Conservation (phyloP, 2,113 vertebrate genomes). For the Atherinomorus stipes region DNA sequence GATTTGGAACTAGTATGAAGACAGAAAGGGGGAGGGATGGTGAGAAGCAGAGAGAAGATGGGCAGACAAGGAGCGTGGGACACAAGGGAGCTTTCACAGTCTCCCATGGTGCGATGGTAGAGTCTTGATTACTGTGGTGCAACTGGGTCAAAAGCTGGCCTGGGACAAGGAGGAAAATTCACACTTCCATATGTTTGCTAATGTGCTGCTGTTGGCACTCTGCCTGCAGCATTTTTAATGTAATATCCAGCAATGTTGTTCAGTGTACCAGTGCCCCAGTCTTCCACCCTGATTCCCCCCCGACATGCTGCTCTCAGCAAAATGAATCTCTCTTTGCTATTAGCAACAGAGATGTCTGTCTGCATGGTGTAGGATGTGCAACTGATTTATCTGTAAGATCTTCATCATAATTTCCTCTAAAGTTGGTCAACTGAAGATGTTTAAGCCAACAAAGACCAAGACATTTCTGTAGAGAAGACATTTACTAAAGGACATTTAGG, state of each 20-base stretch:
- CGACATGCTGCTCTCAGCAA: constrained; percentile 52
- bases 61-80: constrained; percentile 55
- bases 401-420: not conserved
- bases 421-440: not conserved
- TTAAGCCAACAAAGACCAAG: not conserved
- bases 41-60: constrained; percentile 26
- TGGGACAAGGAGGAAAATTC: constrained; percentile 70
- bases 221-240: constrained; percentile 81
- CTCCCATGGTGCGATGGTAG: constrained; percentile 41
- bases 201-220: constrained; percentile 80
- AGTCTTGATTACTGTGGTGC: constrained; percentile 64
- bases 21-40: constrained; percentile 26
- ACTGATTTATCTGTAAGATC: not conserved
- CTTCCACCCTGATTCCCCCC: constrained; percentile 62
- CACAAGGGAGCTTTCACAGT: constrained; percentile 67
- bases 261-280: constrained; percentile 57
- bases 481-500: constrained; percentile 2
- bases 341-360: constrained; percentile 27
- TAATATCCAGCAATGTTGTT: constrained; percentile 73
- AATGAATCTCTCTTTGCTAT: constrained; percentile 34
- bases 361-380: not conserved
- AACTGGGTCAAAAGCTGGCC: constrained; percentile 64
- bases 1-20: constrained; percentile 47
- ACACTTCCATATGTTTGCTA: constrained; percentile 70
- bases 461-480: constrained; percentile 9